These are phyloP conservation scores for Pituophis catenifer DNA, from an alignment of 2,113 vertebrate genomes.

Conservation along the genomic window DNA sequence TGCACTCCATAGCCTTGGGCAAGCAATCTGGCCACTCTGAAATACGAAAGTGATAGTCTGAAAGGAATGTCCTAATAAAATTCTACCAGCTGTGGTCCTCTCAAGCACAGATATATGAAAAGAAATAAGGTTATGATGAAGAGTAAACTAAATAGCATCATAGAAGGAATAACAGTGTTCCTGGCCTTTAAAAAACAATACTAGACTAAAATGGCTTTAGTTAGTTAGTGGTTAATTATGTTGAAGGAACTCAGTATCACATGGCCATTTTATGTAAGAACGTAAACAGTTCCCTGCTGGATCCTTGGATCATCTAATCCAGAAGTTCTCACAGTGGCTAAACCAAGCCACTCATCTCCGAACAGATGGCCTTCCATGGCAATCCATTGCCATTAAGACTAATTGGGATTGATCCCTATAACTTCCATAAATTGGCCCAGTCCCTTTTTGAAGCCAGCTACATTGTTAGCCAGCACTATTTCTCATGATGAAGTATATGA, in stretches of 20 bases:
- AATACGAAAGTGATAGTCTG: constrained; percentile 24
- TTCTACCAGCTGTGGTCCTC: constrained; percentile 14
- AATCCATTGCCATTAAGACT: neutral
- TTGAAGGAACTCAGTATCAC: neutral
- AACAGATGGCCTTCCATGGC: neutral
- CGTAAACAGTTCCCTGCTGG: neutral
- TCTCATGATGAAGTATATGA: neutral
- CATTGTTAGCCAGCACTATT: neutral
- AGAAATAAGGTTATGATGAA: neutral
- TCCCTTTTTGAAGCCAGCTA: neutral
- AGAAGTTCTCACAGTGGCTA: neutral
- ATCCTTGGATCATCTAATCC: neutral
- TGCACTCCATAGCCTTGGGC: constrained; percentile 10
- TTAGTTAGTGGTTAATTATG: neutral
- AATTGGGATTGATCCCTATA: neutral
- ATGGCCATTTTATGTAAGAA: neutral
- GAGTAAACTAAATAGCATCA: neutral
- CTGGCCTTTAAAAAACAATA: neutral
- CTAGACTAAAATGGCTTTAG: neutral
- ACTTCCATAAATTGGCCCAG: neutral
- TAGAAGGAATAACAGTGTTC: neutral
- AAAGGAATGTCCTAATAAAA: constrained; percentile 15
- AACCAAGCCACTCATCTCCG: neutral
- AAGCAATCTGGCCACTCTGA: neutral
- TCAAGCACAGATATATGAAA: neutral